Evolutionary conservation across 1,140 invertebrate genomes (phyloP), one percentile per base, ranked within the genome.

Genomic region (Saccostrea glomerata): DNA sequence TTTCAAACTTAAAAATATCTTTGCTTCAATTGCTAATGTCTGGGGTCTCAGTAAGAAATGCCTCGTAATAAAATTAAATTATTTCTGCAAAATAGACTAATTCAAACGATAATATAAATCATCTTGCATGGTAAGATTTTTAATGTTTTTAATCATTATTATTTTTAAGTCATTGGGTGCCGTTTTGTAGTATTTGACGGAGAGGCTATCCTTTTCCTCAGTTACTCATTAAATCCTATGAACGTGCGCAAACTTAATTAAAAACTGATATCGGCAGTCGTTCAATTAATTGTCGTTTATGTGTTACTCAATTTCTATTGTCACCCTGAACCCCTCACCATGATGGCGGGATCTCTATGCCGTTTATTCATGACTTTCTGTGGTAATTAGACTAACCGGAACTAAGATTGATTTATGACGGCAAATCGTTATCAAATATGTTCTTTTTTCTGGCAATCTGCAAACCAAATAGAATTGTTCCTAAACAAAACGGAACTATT

Each of bases 381-480:
- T 11, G 70, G 25, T 77, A 77, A 77, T 77, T 77, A 77, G 23
- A 77, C 23, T 36, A 77, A 77, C 70, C 25, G 70, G 70, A 77
- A 77, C 70, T 30, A 77, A 77, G 13, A 30, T 25, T 77, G 70
- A 77, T 77, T 77, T 77, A 77, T 77, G 70, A 36, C 70, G 70
- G 70, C 70, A 77, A 77, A 77, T 77, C 25, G 25, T 77, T 77
- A 30, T 77, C 70, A 77, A 77, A 77, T 77, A 77, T 77, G 70
- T 30, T 77, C 70, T 77, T 77, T 77, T 77, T 30, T 30, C 25
- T 25, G 70, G 30, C 25, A 77, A 77, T 30, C 11, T 77, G 70
- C 25, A 77, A 77, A 77, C 70, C 70, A 77, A 77, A 77, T 30
- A 77, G 70, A 36, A 77, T 25, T 30, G 70, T 36, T 25, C 70